A percentile compares a stretch with the other conserved stretches of the same genome.
These are phyloP conservation scores for Amniataba percoides DNA, from an alignment of 2,797 vertebrate genomes.

Conservation along the genomic window DNA sequence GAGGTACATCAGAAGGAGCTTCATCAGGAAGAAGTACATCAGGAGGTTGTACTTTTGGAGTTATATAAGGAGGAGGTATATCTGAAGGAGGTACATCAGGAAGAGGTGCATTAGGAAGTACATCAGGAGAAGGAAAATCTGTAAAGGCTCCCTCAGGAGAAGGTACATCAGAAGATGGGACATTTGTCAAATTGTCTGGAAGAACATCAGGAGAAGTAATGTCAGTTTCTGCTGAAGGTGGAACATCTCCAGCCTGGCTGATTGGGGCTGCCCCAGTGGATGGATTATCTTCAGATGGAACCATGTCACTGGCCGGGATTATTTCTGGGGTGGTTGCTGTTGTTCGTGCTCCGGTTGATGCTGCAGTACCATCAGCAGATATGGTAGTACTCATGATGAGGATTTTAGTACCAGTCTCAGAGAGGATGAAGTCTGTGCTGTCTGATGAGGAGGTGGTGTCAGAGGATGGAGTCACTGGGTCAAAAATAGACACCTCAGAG, in stretches of 20 bases:
- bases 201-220: conserved; percentile 19
- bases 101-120: neutral
- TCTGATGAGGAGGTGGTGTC: conserved; percentile 53
- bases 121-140: neutral
- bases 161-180: neutral
- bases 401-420: conserved; percentile 28
- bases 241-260: conserved; percentile 32
- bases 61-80: neutral
- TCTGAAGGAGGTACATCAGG: neutral
- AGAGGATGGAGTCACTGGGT: conserved; percentile 52
- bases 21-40: conserved; percentile 15
- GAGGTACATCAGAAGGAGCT: neutral
- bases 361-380: conserved; percentile 21
- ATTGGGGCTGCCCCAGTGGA: conserved; percentile 18
- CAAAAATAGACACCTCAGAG: conserved; percentile 53
- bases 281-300: conserved; percentile 31
- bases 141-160: conserved; percentile 6
- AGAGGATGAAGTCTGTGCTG: conserved; percentile 40
- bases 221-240: conserved; percentile 38
- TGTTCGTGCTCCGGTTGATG: conserved; percentile 28
- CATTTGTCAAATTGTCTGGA: conserved; percentile 20
- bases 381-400: conserved; percentile 14
- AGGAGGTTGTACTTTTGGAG: neutral
- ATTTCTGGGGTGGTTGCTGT: conserved; percentile 33
- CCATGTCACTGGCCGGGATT: conserved; percentile 16